Evolutionary conservation across 2,888 invertebrate genomes (phyloP).

Genomic region (Plagodis dolabraria): DNA sequence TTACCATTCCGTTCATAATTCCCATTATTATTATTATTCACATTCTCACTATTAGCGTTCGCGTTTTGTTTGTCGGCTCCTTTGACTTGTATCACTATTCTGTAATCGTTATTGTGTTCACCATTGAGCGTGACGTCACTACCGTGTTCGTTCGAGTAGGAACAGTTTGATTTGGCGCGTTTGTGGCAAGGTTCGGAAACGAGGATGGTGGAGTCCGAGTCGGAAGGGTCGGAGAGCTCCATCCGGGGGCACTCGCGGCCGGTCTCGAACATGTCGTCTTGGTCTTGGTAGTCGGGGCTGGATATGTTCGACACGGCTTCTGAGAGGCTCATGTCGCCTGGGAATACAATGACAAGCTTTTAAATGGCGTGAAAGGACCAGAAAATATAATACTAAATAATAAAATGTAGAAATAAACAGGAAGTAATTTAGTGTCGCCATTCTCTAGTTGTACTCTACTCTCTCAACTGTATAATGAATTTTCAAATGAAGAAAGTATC

Average conservation of each 20-base stretch:
- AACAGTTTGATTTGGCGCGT: slow-evolving; percentile 74
- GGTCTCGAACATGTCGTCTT: slow-evolving; percentile 92
- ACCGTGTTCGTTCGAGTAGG: slow-evolving; percentile 78
- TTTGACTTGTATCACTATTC: slow-evolving; percentile 92
- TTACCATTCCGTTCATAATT: slow-evolving; percentile 77
- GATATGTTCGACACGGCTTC: slow-evolving; percentile 95
- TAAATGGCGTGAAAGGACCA: too few species aligned
- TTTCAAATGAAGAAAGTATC: too few species aligned
- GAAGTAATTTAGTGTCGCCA: too few species aligned
- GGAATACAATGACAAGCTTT: slow-evolving; percentile 23
- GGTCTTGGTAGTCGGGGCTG: slow-evolving; percentile 95
- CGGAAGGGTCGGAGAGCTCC: slow-evolving; percentile 95
- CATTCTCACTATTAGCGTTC: slow-evolving; percentile 59
- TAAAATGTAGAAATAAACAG: too few species aligned
- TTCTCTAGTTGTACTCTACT: too few species aligned
- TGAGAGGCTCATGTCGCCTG: slow-evolving; percentile 92
- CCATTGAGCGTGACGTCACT: slow-evolving; percentile 86
- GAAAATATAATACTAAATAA: too few species aligned
- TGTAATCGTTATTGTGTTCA: slow-evolving; percentile 81
- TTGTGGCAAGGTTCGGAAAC: slow-evolving; percentile 91
- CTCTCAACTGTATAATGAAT: too few species aligned
- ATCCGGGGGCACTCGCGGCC: slow-evolving; percentile 91
- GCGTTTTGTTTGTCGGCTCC: slow-evolving; percentile 73
- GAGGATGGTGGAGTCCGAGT: slow-evolving; percentile 94
- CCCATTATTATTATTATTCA: slow-evolving; percentile 73